These are phyloP conservation scores for Aphidius ervi DNA, from an alignment of 1,140 invertebrate species.

Conservation along the genomic window DNA sequence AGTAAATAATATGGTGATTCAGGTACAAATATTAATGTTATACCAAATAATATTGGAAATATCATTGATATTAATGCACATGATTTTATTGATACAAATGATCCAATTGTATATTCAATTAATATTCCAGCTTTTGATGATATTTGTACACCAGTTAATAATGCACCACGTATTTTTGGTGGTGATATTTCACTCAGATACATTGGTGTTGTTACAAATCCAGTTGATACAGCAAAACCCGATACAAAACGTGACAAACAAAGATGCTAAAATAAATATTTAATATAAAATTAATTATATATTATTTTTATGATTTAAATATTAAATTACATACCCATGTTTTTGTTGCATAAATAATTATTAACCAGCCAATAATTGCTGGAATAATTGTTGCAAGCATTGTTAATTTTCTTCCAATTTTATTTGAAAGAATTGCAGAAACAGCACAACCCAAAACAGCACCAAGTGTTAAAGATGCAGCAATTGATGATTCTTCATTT, in stretches of 20 bases:
- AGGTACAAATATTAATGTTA: constrained; percentile 62
- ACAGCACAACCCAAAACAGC: background rate
- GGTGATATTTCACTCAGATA: constrained; percentile 63
- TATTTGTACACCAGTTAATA: constrained; percentile 60
- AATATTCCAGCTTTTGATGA: constrained; percentile 58
- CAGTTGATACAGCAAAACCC: constrained; percentile 61
- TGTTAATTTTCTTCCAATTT: constrained; percentile 61
- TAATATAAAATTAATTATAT: constrained; percentile 1
- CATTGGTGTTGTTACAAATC: constrained; percentile 59
- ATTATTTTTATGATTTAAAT: constrained; percentile 7
- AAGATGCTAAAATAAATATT: constrained; percentile 18
- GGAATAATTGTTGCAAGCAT: constrained; percentile 58
- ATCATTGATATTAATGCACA: constrained; percentile 54
- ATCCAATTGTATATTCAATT: constrained; percentile 60
- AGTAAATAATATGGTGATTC: constrained; percentile 70
- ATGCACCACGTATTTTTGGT: constrained; percentile 60
- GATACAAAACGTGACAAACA: constrained; percentile 42
- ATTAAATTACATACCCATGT: constrained; percentile 8
- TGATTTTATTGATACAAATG: constrained; percentile 55
- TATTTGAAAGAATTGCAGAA: constrained; percentile 16
- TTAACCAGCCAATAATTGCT: constrained; percentile 60
- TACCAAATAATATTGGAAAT: constrained; percentile 55
- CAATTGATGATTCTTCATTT: constrained; percentile 23
- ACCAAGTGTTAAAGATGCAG: constrained; percentile 20
- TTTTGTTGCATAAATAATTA: constrained; percentile 55